These are phyloP conservation scores for Aphidoletes aphidimyza DNA, from an alignment of 2,888 invertebrate genomes.

Conservation along the genomic window DNA sequence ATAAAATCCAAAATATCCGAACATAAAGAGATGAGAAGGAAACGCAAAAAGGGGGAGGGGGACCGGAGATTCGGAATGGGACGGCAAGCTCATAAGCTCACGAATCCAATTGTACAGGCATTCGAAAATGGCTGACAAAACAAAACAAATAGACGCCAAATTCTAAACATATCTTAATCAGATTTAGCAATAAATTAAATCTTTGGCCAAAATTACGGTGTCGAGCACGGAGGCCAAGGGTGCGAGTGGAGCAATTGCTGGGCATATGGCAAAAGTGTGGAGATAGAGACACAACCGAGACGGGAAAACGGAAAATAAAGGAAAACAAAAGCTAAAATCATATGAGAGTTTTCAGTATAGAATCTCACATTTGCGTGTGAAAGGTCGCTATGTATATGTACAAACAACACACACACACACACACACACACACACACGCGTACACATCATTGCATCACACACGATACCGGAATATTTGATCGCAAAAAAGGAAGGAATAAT, in stretches of 20 bases:
- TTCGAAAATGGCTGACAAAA: constrained; percentile 1
- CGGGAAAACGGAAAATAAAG: not conserved
- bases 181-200: constrained; percentile 49
- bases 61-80: not conserved
- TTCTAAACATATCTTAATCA: constrained; percentile 51
- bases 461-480: constrained; percentile 23
- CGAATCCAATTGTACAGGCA: not conserved
- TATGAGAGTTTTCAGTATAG: too few species aligned
- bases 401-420: too few species aligned
- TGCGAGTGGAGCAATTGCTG: not conserved
- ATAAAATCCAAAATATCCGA: not conserved
- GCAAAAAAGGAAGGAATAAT: constrained; percentile 18
- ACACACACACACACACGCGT: too few species aligned
- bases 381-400: constrained; percentile 19
- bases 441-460: too few species aligned
- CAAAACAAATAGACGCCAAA: constrained; percentile 49
- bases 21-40: not conserved
- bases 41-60: not conserved
- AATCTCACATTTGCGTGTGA: not conserved
- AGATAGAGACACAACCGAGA: not conserved
- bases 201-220: not conserved
- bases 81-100: not conserved
- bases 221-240: too few species aligned
- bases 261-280: not conserved
- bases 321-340: constrained; percentile 37